Evolutionary conservation across 2,888 invertebrate species (phyloP).

Genomic region (Caenorhabditis parvicauda): DNA sequence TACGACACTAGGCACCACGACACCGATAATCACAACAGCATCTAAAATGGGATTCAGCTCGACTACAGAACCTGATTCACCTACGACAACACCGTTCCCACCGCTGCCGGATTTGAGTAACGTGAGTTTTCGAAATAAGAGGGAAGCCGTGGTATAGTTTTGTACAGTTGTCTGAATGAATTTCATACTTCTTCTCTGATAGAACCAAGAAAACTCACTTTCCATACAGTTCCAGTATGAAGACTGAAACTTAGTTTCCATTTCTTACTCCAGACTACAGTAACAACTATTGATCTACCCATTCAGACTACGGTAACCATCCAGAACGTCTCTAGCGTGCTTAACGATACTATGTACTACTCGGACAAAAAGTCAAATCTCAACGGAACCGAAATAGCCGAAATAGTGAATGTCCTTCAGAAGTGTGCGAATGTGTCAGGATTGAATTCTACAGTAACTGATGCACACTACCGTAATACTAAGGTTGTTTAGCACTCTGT

Average conservation of each 20-base stretch:
- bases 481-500: constrained; percentile 10
- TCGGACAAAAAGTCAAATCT: constrained; percentile 4
- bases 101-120: constrained; percentile 11
- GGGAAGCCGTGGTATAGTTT: background rate
- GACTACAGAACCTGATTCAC: background rate
- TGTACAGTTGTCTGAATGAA: constrained; percentile 4
- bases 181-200: too few relatives aligned
- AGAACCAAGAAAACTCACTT: too few relatives aligned
- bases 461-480: background rate
- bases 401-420: constrained; percentile 17
- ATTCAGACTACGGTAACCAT: constrained; percentile 7
- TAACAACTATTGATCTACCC: background rate
- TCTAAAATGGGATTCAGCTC: background rate
- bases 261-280: too few relatives aligned
- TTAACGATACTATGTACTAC: constrained; percentile 17
- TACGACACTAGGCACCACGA: background rate
- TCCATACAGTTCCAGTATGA: too few relatives aligned
- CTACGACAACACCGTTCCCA: background rate
- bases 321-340: constrained; percentile 13
- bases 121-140: background rate
- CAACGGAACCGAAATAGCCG: constrained; percentile 13
- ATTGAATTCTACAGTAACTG: constrained; percentile 6
- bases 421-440: constrained; percentile 15
- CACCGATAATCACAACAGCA: constrained; percentile 1
- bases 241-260: too few relatives aligned